These are phyloP conservation scores for Muscicapa striata DNA, from an alignment of 2,797 vertebrate genomes.

Conservation along the genomic window DNA sequence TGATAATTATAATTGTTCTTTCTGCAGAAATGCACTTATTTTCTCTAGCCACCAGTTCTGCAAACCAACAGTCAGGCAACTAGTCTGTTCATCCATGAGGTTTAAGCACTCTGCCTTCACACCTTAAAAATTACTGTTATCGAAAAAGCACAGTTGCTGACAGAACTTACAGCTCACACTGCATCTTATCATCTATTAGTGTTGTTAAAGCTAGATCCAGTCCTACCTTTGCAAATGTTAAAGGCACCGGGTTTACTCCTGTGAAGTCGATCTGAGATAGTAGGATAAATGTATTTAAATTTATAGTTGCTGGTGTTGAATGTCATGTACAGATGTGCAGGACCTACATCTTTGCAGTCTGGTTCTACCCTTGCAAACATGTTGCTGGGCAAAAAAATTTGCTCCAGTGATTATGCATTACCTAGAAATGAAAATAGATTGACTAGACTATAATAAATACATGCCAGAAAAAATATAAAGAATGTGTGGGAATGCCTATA, in stretches of 20 bases:
- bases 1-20: background rate
- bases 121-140: background rate
- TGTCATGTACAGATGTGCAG: background rate
- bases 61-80: background rate
- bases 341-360: background rate
- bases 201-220: background rate
- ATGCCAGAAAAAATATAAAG: slow-evolving; percentile 24
- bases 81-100: background rate
- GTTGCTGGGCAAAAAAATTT: background rate
- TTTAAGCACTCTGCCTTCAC: background rate
- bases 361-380: background rate
- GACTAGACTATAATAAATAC: slow-evolving; percentile 9
- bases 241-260: background rate
- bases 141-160: background rate
- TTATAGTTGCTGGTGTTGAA: background rate
- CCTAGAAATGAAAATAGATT: slow-evolving; percentile 31
- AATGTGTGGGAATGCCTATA: slow-evolving; percentile 49
- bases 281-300: background rate
- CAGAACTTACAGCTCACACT: background rate
- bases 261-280: background rate
- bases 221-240: background rate
- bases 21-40: background rate
- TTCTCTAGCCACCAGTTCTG: background rate
- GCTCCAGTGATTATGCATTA: background rate
- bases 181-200: background rate